phyloP scores from a whole-genome alignment of 2,797 vertebrate genomes.

The Eremophila alpestris region DNA sequence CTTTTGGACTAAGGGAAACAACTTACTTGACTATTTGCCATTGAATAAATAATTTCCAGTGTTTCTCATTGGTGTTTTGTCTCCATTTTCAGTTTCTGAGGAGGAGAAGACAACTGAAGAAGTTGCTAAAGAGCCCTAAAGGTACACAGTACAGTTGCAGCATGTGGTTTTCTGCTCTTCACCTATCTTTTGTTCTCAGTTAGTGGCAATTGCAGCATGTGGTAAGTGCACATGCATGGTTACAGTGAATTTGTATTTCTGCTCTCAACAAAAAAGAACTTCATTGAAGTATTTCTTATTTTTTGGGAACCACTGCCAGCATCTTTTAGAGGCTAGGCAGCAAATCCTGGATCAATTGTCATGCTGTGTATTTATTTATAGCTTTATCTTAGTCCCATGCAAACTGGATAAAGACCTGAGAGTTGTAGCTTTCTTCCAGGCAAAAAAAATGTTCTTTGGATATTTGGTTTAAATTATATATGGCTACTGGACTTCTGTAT shows the following conservation, averaged over 20 bases:
- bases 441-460: neutral
- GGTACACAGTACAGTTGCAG: slow-evolving; percentile 9
- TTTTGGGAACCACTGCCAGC: neutral
- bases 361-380: neutral
- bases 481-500: neutral
- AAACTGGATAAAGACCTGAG: neutral
- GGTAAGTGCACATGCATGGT: neutral
- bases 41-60: neutral
- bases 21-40: neutral
- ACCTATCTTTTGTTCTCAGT: neutral
- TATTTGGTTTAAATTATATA: neutral
- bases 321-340: neutral
- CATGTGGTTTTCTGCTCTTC: neutral
- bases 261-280: neutral
- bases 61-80: slow-evolving; percentile 16
- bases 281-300: neutral
- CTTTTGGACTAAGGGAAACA: neutral
- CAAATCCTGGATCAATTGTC: neutral
- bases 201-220: neutral
- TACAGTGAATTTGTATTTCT: neutral
- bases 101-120: slow-evolving; percentile 38
- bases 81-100: slow-evolving; percentile 37
- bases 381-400: neutral
- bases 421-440: neutral
- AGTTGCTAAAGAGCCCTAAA: slow-evolving; percentile 41